phyloP scores from a whole-genome alignment of 2,888 invertebrate genomes.

The Oxycera nigricornis region DNA sequence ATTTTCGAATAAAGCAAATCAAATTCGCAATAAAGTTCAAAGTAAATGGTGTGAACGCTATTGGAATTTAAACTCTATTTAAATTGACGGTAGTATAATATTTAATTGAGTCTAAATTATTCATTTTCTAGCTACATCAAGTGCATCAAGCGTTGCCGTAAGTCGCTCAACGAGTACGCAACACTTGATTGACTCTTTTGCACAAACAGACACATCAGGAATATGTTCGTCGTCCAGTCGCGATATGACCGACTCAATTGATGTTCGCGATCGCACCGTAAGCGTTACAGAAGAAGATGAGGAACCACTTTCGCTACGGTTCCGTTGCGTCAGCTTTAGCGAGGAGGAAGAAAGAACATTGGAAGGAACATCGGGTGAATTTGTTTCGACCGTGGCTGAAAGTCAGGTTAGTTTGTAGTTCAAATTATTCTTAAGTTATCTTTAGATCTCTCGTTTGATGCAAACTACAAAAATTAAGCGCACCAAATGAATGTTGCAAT shows the following conservation, averaged over 20 bases:
- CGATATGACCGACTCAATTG: slow-evolving; percentile 48
- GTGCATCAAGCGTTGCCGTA: slow-evolving; percentile 38
- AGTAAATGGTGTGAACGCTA: too few species aligned
- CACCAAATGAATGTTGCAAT: too few species aligned
- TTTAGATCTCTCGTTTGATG: too few species aligned
- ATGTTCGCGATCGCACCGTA: slow-evolving; percentile 56
- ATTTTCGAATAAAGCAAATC: too few species aligned
- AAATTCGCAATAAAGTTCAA: too few species aligned
- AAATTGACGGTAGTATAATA: too few species aligned
- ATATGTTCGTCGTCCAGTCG: slow-evolving; percentile 3
- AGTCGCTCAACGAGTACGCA: slow-evolving; percentile 47
- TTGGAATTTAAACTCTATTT: too few species aligned
- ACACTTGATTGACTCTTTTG: slow-evolving; percentile 50
- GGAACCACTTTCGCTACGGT: slow-evolving; percentile 55
- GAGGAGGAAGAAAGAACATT: slow-evolving; percentile 56
- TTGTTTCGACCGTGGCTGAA: background rate
- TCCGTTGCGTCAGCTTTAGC: slow-evolving; percentile 58
- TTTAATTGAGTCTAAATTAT: too few species aligned
- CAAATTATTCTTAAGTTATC: background rate
- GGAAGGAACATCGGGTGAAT: background rate
- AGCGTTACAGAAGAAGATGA: slow-evolving; percentile 58
- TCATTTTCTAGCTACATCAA: slow-evolving; percentile 50
- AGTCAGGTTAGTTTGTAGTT: slow-evolving; percentile 27
- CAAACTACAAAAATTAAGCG: too few species aligned
- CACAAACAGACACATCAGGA: slow-evolving; percentile 48